Conservation (phyloP, 2,797 vertebrate species). For the Lophius americanus region DNA sequence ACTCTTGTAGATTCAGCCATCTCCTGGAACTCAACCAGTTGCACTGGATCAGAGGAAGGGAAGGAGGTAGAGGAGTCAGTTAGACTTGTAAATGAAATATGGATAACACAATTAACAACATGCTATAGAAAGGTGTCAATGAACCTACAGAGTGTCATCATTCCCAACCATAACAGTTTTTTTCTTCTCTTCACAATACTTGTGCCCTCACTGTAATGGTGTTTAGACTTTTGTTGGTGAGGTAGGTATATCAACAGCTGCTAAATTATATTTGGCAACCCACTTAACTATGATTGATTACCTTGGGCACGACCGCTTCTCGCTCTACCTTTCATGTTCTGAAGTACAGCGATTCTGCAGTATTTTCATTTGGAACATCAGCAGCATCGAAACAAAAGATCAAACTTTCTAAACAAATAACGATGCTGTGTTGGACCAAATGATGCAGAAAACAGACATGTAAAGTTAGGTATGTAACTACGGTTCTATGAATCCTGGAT, state of each 20-base stretch:
- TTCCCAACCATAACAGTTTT: slow-evolving; percentile 26
- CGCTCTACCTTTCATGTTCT: too few relatives aligned
- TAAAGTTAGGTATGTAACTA: too few relatives aligned
- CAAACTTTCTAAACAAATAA: too few relatives aligned
- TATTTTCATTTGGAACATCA: too few relatives aligned
- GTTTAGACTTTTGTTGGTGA: slow-evolving; percentile 6
- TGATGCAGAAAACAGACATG: too few relatives aligned
- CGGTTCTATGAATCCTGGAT: too few relatives aligned
- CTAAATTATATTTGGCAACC: not conserved
- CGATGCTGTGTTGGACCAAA: too few relatives aligned
- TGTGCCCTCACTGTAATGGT: not conserved
- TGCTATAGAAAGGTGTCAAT: slow-evolving; percentile 5
- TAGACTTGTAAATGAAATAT: slow-evolving; percentile 24
- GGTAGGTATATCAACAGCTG: slow-evolving; percentile 35
- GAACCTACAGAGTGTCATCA: slow-evolving; percentile 4
- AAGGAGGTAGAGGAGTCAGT: not conserved
- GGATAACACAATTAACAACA: slow-evolving; percentile 27
- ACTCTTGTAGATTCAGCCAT: slow-evolving; percentile 99
- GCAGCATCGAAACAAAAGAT: too few relatives aligned
- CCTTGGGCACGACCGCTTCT: too few relatives aligned
- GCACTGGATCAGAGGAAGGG: slow-evolving; percentile 67
- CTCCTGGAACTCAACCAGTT: slow-evolving; percentile 85
- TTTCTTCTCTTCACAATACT: slow-evolving; percentile 15
- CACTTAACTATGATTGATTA: too few relatives aligned
- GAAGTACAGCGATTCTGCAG: too few relatives aligned